These are phyloP conservation scores for Malthinus flaveolus DNA, from an alignment of 2,888 invertebrate species.

Conservation along the genomic window DNA sequence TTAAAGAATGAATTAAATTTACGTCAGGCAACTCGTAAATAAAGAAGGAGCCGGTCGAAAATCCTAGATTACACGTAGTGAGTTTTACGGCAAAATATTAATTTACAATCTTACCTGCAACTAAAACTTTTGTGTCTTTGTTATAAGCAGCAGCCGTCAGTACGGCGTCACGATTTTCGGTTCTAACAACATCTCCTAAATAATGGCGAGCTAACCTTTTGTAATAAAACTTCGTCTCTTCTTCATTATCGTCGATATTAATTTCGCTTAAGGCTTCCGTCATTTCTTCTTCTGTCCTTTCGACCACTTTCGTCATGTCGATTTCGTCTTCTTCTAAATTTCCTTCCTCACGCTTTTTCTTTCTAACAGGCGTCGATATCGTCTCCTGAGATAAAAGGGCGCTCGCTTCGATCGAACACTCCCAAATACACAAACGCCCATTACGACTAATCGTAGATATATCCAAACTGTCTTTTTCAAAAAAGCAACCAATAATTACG, in stretches of 20 bases:
- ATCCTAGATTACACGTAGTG: slow-evolving; percentile 62
- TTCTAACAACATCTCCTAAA: slow-evolving; percentile 70
- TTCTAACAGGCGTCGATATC: slow-evolving; percentile 55
- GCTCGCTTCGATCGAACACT: slow-evolving; percentile 74
- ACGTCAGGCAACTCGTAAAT: slow-evolving; percentile 94
- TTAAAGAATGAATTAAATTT: slow-evolving; percentile 86
- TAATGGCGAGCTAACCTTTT: slow-evolving; percentile 75
- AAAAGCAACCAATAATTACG: slow-evolving; percentile 82
- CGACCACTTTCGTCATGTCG: slow-evolving; percentile 61
- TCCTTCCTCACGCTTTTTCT: slow-evolving; percentile 42
- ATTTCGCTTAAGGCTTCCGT: slow-evolving; percentile 51
- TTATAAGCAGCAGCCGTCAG: slow-evolving; percentile 87
- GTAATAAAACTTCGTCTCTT: slow-evolving; percentile 62
- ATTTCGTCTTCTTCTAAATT: slow-evolving; percentile 73
- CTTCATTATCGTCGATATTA: slow-evolving; percentile 55
- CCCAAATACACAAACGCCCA: slow-evolving; percentile 86
- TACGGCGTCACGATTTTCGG: slow-evolving; percentile 63
- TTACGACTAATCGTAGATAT: slow-evolving; percentile 81
- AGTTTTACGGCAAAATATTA: background rate
- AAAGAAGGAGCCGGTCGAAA: slow-evolving; percentile 88
- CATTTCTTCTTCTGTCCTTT: slow-evolving; percentile 57
- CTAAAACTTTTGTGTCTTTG: slow-evolving; percentile 75
- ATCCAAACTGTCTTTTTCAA: slow-evolving; percentile 84
- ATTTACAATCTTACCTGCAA: slow-evolving; percentile 60
- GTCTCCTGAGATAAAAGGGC: slow-evolving; percentile 60